phyloP scores from a whole-genome alignment of 2,797 vertebrate species.

The Tarsius wallacei region DNA sequence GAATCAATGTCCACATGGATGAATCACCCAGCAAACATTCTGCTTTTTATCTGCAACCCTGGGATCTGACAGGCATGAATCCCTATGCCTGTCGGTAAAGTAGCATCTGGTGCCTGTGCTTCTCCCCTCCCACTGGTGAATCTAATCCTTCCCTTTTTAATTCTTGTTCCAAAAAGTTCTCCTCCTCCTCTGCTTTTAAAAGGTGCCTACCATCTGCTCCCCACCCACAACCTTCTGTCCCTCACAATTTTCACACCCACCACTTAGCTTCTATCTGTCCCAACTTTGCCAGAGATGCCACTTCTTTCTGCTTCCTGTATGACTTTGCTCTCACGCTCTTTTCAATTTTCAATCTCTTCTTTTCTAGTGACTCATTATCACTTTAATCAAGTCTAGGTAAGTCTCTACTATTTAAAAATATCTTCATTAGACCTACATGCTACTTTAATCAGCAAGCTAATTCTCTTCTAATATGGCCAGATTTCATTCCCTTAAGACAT shows the following conservation, averaged over 20 bases:
- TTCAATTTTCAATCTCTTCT: slow-evolving; percentile 1
- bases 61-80: not conserved
- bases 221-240: slow-evolving; percentile 58
- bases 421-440: not conserved
- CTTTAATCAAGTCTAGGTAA: not conserved
- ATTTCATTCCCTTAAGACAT: not conserved
- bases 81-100: not conserved
- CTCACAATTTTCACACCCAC: not conserved
- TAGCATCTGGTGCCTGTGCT: not conserved
- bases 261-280: not conserved
- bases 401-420: slow-evolving; percentile 8
- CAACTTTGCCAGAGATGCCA: not conserved
- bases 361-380: not conserved
- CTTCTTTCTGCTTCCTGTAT: slow-evolving; percentile 9
- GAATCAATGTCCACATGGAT: not conserved
- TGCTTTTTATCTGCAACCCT: not conserved
- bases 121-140: not conserved
- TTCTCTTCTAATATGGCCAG: not conserved
- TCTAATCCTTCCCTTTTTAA: slow-evolving; percentile 10
- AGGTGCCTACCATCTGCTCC: slow-evolving; percentile 58
- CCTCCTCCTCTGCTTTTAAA: slow-evolving; percentile 38
- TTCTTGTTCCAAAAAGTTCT: slow-evolving; percentile 31
- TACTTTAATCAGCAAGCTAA: not conserved
- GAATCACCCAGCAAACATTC: not conserved
- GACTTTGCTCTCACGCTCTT: not conserved